Base-by-base conservation (phyloP, 2,113 vertebrate species). In the Erythrocercus mccallii region DNA sequence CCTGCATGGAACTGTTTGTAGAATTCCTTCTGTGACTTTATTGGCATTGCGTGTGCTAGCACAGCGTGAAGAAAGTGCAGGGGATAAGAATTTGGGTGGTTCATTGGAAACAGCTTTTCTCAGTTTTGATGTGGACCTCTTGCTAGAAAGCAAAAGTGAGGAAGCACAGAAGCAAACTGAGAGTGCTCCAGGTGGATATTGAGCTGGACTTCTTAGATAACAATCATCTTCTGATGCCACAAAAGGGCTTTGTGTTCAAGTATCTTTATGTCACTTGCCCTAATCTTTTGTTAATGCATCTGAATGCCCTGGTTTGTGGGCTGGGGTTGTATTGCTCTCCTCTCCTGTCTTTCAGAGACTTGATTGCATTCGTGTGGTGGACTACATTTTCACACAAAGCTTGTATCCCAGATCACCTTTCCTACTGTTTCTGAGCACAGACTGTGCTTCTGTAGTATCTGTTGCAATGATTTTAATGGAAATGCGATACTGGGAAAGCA, bases 211-310 rank as follows among this genome's bases (percentile, higher is more conserved):
- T 88, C 37, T 4, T 86, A 95, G 90, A 93, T 95, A 91, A 92
- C 85, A 86, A 64, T 96, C 95, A 42, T 40, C 71, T 86, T 68
- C 83, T 81, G 82, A 81, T 86, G 85, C 24, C 56, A 96, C 85
- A 96, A 95, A 97, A 95, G 92, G 64, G 76, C 92, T 94, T 93
- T 97, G 87, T 96, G 60, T 54, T 83, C 68, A 68, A 68, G 66
- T 31, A 24, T 51, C 71, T 94, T 86, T 92, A 40, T 44, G 82
- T 21, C 11, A 11, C 64, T 68, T 60, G 48, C 85, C 68, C 10
- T 45, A 58, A 56, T 83, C 94, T 88, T 94, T 90, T 86, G 88
- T 86, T 48, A 66, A 60, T 48, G 72, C 54, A 45, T 64, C 72
- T 96, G 90, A 94, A 93, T 86, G 77, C 76, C 15, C 69, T 57